Percentiles rank a stretch among this genome's conserved stretches.
These are phyloP conservation scores for Whitmania pigra DNA, from an alignment of 1,140 invertebrate species.

Conservation along the genomic window DNA sequence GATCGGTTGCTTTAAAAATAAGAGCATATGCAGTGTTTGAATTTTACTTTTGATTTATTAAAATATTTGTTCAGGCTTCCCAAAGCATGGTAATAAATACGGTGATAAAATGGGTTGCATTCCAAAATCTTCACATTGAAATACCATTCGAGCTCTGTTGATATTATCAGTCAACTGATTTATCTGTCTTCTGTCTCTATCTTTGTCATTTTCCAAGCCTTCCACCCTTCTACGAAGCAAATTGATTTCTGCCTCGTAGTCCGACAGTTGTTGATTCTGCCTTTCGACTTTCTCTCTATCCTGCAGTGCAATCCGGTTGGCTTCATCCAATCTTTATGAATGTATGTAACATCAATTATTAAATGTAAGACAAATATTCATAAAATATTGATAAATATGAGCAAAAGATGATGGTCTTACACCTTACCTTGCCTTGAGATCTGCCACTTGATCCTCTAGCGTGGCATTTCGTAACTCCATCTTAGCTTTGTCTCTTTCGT, in stretches of 20 bases:
- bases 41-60: no score
- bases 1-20: no score
- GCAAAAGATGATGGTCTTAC: no score
- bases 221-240: slow-evolving; percentile 44
- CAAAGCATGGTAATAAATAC: no score
- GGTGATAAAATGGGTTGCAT: no score
- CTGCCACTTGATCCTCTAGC: slow-evolving; percentile 31
- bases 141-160: slow-evolving; percentile 33
- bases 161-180: slow-evolving; percentile 38
- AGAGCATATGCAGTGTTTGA: no score
- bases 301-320: slow-evolving; percentile 39
- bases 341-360: slow-evolving; percentile 16
- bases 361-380: slow-evolving; percentile 22
- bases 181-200: slow-evolving; percentile 37
- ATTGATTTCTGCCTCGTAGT: slow-evolving; percentile 45
- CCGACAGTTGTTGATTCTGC: slow-evolving; percentile 44
- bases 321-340: slow-evolving; percentile 41
- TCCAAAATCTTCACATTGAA: no score
- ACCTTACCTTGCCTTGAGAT: slow-evolving; percentile 35
- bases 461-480: slow-evolving; percentile 16
- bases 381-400: slow-evolving; percentile 1
- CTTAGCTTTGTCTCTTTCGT: slow-evolving; percentile 23
- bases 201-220: slow-evolving; percentile 43
- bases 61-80: no score
- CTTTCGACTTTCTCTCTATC: slow-evolving; percentile 43